phyloP scores from a whole-genome alignment of 2,888 invertebrate genomes.

The Ophraella communa region DNA sequence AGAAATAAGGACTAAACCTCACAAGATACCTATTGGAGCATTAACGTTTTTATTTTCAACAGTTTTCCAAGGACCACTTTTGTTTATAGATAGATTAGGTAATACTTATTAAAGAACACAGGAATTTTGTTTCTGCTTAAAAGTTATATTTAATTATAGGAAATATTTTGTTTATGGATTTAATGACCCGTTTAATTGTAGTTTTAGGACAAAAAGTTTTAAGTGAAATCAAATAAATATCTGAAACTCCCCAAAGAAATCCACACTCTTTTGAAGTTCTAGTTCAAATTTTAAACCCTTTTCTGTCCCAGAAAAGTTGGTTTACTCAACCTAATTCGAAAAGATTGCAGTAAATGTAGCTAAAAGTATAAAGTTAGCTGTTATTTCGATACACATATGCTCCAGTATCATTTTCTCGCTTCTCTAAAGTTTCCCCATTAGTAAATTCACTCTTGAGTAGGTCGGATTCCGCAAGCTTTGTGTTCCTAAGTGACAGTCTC shows the following conservation, averaged over 20 bases:
- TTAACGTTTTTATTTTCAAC: too few species aligned
- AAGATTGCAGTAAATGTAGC: slow-evolving; percentile 12
- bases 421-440: slow-evolving; percentile 34
- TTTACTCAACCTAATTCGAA: not conserved
- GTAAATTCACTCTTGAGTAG: slow-evolving; percentile 40
- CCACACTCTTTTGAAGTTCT: slow-evolving; percentile 9
- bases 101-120: too few species aligned
- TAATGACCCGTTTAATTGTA: too few species aligned
- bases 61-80: too few species aligned
- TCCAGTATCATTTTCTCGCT: slow-evolving; percentile 28
- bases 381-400: slow-evolving; percentile 23
- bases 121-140: too few species aligned
- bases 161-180: too few species aligned
- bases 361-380: slow-evolving; percentile 15
- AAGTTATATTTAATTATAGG: too few species aligned
- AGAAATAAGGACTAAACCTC: too few species aligned
- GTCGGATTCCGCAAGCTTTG: slow-evolving; percentile 46
- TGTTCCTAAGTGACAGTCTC: slow-evolving; percentile 51
- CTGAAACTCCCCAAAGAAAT: not conserved
- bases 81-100: too few species aligned
- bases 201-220: not conserved
- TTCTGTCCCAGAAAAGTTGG: slow-evolving; percentile 5
- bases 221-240: not conserved
- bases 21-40: too few species aligned
- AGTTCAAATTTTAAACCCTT: not conserved